Conservation (phyloP, 2,888 invertebrate species). For the Hydriomena furcata region DNA sequence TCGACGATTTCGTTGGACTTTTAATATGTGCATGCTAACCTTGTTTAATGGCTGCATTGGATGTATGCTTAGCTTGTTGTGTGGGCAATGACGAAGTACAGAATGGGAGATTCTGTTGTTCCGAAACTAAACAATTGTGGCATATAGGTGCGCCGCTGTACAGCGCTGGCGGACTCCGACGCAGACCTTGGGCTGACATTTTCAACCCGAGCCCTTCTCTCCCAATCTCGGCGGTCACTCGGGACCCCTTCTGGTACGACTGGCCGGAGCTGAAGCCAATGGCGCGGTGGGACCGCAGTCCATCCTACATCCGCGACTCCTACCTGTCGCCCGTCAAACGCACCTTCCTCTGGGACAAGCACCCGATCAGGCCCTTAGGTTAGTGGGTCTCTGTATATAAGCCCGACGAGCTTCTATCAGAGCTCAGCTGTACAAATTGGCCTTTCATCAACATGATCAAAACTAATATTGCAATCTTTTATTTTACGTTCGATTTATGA, state of each 20-base stretch:
- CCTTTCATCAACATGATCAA: conserved; percentile 52
- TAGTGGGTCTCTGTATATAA: conserved; percentile 83
- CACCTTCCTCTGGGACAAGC: conserved; percentile 95
- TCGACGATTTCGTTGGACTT: conserved; percentile 16
- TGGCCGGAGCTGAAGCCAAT: conserved; percentile 91
- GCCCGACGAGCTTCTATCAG: conserved; percentile 51
- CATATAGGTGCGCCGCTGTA: conserved; percentile 88
- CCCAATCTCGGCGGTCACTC: conserved; percentile 91
- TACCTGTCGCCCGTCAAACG: conserved; percentile 96
- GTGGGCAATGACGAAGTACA: conserved; percentile 70
- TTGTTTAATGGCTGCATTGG: conserved; percentile 28
- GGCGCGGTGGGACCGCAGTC: conserved; percentile 88
- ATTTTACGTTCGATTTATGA: conserved; percentile 27
- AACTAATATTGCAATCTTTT: conserved; percentile 41
- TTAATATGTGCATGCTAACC: conserved; percentile 13
- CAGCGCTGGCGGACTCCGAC: conserved; percentile 85
- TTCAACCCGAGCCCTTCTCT: conserved; percentile 91
- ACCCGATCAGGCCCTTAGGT: conserved; percentile 96
- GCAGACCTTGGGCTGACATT: conserved; percentile 86
- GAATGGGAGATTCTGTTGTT: conserved; percentile 60
- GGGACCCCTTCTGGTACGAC: conserved; percentile 96
- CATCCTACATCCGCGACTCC: conserved; percentile 92
- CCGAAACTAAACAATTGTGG: conserved; percentile 63
- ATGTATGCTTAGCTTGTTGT: conserved; percentile 55
- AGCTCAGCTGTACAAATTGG: conserved; percentile 66